Conservation (phyloP, 2,113 vertebrate genomes). For the Zootoca vivipara region DNA sequence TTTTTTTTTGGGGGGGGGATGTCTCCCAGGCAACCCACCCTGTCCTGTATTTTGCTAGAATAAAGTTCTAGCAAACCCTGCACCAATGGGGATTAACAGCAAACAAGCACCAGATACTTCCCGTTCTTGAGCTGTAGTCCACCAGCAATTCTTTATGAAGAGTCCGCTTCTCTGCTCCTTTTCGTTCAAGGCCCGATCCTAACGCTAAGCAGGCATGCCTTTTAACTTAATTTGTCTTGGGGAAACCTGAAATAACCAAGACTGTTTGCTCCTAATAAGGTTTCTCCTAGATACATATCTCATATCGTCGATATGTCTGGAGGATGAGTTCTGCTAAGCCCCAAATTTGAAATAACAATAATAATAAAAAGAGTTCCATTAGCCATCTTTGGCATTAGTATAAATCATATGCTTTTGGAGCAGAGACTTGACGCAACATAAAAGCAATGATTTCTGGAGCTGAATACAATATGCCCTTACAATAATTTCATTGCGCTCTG, state of each 20-base stretch:
- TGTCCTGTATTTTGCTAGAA: no score
- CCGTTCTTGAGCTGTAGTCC: neutral
- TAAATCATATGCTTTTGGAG: constrained; percentile 6
- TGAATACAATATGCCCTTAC: neutral
- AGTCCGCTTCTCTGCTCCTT: neutral
- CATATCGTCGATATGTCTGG: neutral
- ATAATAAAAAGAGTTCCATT: neutral
- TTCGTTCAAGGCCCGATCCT: neutral
- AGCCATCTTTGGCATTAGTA: neutral
- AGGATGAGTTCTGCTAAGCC: neutral
- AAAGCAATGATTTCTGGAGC: neutral
- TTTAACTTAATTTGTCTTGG: constrained; percentile 8
- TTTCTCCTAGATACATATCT: neutral
- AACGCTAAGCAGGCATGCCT: neutral
- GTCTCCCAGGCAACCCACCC: no score
- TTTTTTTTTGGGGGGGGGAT: no score
- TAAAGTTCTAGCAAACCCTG: no score
- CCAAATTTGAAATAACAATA: neutral
- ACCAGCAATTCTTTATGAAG: neutral
- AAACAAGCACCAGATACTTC: neutral
- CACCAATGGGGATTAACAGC: neutral
- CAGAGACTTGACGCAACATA: neutral
- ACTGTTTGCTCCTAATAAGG: neutral
- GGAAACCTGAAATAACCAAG: neutral
- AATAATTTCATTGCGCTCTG: neutral